phyloP scores from a whole-genome alignment of 2,888 invertebrate genomes.

The Eudasyphora cyanicolor region DNA sequence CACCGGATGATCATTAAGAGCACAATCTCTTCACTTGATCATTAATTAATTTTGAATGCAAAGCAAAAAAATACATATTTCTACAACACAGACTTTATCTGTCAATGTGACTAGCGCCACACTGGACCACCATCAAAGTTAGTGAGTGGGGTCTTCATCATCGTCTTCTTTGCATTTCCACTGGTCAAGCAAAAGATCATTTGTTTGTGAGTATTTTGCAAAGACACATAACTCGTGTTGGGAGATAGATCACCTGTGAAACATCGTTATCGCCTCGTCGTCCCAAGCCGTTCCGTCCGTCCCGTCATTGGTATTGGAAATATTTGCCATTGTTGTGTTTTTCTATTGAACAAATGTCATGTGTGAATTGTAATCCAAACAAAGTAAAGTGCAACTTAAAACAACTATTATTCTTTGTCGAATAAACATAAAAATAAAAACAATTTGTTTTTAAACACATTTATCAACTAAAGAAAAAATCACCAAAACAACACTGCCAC shows the following conservation, averaged over 20 bases:
- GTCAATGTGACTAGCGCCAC: background rate
- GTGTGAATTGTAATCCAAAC: conserved; percentile 6
- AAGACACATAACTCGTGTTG: background rate
- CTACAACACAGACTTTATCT: too few relatives aligned
- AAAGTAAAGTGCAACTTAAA: conserved; percentile 9
- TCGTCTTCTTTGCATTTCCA: background rate
- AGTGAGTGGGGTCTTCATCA: background rate
- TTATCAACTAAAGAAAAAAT: background rate
- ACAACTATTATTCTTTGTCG: background rate
- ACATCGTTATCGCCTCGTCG: background rate
- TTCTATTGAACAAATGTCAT: conserved; percentile 9
- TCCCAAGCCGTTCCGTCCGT: background rate
- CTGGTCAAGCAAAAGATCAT: background rate
- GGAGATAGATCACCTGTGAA: background rate
- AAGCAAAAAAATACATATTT: too few relatives aligned
- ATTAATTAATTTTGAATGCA: background rate
- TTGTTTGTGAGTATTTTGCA: background rate
- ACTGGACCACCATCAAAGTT: background rate
- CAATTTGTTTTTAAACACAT: conserved; percentile 10
- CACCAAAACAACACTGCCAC: background rate
- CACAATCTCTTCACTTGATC: background rate
- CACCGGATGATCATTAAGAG: background rate
- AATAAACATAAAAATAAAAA: background rate
- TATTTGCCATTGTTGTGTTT: conserved; percentile 25
- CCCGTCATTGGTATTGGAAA: conserved; percentile 16